These are phyloP conservation scores for Thamnaconus septentrionalis DNA, from an alignment of 2,113 vertebrate species.

Conservation along the genomic window DNA sequence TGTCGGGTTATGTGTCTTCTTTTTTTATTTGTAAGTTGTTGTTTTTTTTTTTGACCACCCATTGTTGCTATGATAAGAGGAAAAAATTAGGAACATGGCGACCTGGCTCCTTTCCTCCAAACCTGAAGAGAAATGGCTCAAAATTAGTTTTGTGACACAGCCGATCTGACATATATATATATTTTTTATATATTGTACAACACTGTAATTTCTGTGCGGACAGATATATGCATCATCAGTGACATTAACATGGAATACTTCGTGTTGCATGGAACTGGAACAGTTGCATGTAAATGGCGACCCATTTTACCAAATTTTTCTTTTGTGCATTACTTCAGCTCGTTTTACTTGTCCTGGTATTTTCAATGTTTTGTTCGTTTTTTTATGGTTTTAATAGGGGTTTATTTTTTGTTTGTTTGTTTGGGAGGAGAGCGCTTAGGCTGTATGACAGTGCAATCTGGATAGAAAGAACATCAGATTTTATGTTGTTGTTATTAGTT, in stretches of 20 bases:
- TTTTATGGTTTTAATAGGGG: conserved; percentile 29
- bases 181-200: conserved; percentile 66
- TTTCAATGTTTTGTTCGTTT: conserved; percentile 39
- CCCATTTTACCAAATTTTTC: conserved; percentile 46
- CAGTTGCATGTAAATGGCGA: conserved; percentile 72
- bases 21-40: conserved; percentile 22
- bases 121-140: conserved; percentile 49
- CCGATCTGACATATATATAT: conserved; percentile 56
- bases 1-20: conserved; percentile 44
- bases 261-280: conserved; percentile 71
- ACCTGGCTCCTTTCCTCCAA: conserved; percentile 40
- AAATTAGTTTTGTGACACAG: conserved; percentile 46
- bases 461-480: conserved; percentile 75
- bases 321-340: conserved; percentile 66
- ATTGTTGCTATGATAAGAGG: conserved; percentile 37
- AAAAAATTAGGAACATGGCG: conserved; percentile 4
- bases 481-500: conserved; percentile 64
- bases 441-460: conserved; percentile 74
- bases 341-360: conserved; percentile 51
- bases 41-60: conserved; percentile 23
- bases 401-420: conserved; percentile 25
- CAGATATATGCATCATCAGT: conserved; percentile 44
- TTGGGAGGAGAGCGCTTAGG: conserved; percentile 54
- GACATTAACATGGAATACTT: conserved; percentile 52
- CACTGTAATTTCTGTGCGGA: conserved; percentile 56